Evolutionary conservation across 2,113 vertebrate genomes (phyloP), one percentile per base, ranked within the genome.

Genomic region (Eudorcas thomsonii): DNA sequence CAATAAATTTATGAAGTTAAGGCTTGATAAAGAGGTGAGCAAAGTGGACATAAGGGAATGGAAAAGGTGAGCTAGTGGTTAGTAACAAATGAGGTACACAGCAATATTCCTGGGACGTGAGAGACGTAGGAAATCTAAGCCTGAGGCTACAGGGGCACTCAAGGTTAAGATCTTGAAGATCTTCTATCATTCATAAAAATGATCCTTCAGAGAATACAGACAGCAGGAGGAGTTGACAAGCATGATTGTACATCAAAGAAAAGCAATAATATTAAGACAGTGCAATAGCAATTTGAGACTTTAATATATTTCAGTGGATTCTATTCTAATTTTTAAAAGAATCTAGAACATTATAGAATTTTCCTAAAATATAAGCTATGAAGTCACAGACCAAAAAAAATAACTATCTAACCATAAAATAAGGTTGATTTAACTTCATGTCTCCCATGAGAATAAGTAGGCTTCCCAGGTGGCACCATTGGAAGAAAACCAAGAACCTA

Each of bases 291-390:
- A 12, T 57, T 74, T 92, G 36, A 84, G 67, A 94, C 81, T 45
- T 91, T n/a, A 91, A 57, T 71, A 90, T 88, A 54, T 16, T 80
- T 55, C 64, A 60, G 5, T 93, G 43, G 25, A 45, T n/a, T 94
- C 30, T 90, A 94, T n/a, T 55, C 28, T 95, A 93, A 33, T 74
- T 84, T 78, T 83, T 28, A 43, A 90, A 71, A 77, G 30, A 96
- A 83, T 21, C 30, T 80, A 57, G 15, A 48, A 74, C 33, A 93
- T 87, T 62, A 84, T 64, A 90, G 93, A 57, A n/a, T 90, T 83
- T 94, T 93, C 85, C 84, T 97, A 81, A 97, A 96, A 88, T 96
- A 90, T 57, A 96, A 98, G 39, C 80, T 92, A 88, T 59, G 57
- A 59, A 59, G 57, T 26, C 25, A 78, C 36, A 91, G 77, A 92